Evolutionary conservation across 2,888 invertebrate species (phyloP).

Genomic region (Cheilosia vulpina): DNA sequence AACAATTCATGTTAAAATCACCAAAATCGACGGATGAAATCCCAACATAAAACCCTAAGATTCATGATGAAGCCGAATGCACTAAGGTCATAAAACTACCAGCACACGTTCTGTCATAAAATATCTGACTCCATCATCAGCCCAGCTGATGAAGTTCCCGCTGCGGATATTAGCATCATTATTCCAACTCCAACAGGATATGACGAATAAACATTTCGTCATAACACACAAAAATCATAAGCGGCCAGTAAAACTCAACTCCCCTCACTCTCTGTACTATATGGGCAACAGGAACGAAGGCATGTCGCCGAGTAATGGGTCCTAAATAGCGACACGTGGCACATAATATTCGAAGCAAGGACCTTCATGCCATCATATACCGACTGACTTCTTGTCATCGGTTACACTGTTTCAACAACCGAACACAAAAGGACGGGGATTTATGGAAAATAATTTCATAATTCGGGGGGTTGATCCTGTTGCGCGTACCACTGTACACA

Average conservation of each 20-base stretch:
- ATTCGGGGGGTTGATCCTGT: slow-evolving; percentile 81
- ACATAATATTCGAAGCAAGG: slow-evolving; percentile 71
- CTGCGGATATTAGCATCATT: slow-evolving; percentile 64
- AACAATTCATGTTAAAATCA: too few relatives aligned
- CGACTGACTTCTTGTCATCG: slow-evolving; percentile 78
- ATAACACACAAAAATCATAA: slow-evolving; percentile 69
- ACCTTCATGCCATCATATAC: slow-evolving; percentile 41
- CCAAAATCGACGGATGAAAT: too few relatives aligned
- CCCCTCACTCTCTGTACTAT: slow-evolving; percentile 24
- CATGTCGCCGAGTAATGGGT: slow-evolving; percentile 80
- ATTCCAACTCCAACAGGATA: slow-evolving; percentile 68
- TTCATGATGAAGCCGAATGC: background rate
- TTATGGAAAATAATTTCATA: slow-evolving; percentile 84
- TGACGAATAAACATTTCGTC: slow-evolving; percentile 75
- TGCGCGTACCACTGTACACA: slow-evolving; percentile 52
- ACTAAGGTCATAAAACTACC: slow-evolving; percentile 57
- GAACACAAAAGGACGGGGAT: slow-evolving; percentile 77
- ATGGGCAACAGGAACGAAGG: slow-evolving; percentile 50
- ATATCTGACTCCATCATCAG: slow-evolving; percentile 63
- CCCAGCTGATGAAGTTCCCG: slow-evolving; percentile 50
- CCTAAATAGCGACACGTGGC: slow-evolving; percentile 83
- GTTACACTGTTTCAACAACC: slow-evolving; percentile 29
- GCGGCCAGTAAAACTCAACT: slow-evolving; percentile 49
- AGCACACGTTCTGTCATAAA: slow-evolving; percentile 57
- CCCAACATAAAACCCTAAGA: too few relatives aligned